phyloP scores from a whole-genome alignment of 2,113 vertebrate species.

The Mungos mungo region DNA sequence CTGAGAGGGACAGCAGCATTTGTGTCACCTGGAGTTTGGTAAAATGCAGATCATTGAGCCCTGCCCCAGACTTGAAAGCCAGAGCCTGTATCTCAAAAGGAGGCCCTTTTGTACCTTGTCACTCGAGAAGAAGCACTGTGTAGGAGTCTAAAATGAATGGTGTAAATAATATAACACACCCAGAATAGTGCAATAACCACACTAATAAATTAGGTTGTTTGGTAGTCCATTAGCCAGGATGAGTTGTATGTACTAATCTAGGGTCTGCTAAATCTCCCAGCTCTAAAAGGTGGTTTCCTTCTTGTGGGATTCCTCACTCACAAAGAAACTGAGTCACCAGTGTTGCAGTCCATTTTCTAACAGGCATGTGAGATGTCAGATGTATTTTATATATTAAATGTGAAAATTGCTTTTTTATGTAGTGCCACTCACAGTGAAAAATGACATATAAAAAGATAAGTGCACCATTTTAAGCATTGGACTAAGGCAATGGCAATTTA shows the following conservation, averaged over 20 bases:
- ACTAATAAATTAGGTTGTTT: background rate
- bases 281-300: background rate
- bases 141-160: background rate
- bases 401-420: constrained; percentile 53
- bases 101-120: background rate
- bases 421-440: constrained; percentile 31
- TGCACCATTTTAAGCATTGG: constrained; percentile 54
- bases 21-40: background rate
- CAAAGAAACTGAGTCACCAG: constrained; percentile 2
- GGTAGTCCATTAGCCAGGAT: background rate
- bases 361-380: background rate
- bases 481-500: constrained; percentile 48
- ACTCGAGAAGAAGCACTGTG: background rate
- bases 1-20: background rate
- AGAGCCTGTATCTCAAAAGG: background rate
- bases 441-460: constrained; percentile 46
- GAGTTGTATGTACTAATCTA: constrained; percentile 2
- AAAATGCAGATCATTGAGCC: background rate
- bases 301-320: background rate
- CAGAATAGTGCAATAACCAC: background rate
- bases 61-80: background rate
- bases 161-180: background rate
- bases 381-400: constrained; percentile 32
- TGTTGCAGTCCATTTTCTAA: constrained; percentile 1
- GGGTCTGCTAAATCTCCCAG: background rate